These are phyloP conservation scores for Cantharis nigra DNA, from an alignment of 2,888 invertebrate species.

Conservation along the genomic window DNA sequence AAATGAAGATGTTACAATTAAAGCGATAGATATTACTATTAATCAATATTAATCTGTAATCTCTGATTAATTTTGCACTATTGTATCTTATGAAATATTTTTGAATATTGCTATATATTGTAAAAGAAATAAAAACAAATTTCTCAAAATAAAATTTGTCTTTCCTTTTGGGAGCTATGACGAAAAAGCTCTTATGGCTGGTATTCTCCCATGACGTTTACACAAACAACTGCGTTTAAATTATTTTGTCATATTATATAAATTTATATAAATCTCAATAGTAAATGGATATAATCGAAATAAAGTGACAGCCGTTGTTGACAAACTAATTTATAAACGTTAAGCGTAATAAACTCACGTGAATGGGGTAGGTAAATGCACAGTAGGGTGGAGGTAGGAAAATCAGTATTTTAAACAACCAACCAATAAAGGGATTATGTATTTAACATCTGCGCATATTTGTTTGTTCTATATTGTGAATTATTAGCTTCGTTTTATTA, in stretches of 20 bases:
- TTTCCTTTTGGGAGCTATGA: slow-evolving; percentile 1
- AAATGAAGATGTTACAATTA: slow-evolving; percentile 22
- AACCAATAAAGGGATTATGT: not conserved
- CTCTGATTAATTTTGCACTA: not conserved
- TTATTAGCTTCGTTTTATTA: no score
- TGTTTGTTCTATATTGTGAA: not conserved
- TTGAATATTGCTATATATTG: not conserved
- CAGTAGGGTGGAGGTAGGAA: not conserved
- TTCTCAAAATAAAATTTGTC: slow-evolving; percentile 2
- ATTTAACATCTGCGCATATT: not conserved
- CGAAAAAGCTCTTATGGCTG: slow-evolving; percentile 3
- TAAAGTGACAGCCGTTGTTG: not conserved
- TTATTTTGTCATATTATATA: not conserved
- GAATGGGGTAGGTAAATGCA: not conserved
- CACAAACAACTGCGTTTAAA: not conserved
- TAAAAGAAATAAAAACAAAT: not conserved
- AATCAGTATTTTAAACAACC: not conserved
- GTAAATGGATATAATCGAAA: not conserved
- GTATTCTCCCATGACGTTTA: not conserved
- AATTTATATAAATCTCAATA: not conserved
- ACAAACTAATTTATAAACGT: not conserved
- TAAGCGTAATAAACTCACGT: not conserved
- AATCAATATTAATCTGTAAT: slow-evolving; percentile 1
- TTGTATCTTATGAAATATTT: not conserved
- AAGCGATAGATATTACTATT: slow-evolving; percentile 17